These are phyloP conservation scores for Gonatopus flavifemur DNA, from an alignment of 1,140 invertebrate genomes.

Conservation along the genomic window DNA sequence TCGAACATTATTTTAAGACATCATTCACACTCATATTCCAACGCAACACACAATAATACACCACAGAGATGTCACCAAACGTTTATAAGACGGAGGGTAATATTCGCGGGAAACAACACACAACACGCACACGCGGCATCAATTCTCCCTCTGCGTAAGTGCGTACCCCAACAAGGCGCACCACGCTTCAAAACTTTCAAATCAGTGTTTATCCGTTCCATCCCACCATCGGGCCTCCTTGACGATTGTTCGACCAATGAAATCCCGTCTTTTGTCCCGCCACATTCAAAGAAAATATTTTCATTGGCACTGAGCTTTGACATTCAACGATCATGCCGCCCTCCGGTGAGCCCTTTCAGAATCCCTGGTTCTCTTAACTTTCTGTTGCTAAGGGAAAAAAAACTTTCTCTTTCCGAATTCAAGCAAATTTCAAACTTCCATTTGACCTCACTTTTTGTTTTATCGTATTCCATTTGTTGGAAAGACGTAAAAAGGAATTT, in stretches of 20 bases:
- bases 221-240: slow-evolving; percentile 18
- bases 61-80: not conserved
- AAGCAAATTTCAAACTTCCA: too few relatives aligned
- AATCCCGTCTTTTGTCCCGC: slow-evolving; percentile 32
- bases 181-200: slow-evolving; percentile 29
- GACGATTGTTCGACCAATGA: slow-evolving; percentile 26
- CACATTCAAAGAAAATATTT: too few relatives aligned
- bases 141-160: slow-evolving; percentile 19
- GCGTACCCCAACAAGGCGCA: slow-evolving; percentile 3
- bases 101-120: slow-evolving; percentile 18
- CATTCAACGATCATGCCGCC: too few relatives aligned
- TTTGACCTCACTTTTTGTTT: too few relatives aligned
- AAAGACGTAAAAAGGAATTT: too few relatives aligned
- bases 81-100: slow-evolving; percentile 17
- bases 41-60: not conserved
- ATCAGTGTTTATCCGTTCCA: slow-evolving; percentile 22
- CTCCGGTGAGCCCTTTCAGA: slow-evolving; percentile 5
- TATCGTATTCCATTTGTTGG: too few relatives aligned
- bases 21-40: slow-evolving; percentile 1
- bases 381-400: slow-evolving; percentile 39
- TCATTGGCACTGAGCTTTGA: too few relatives aligned
- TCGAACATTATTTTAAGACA: slow-evolving; percentile 6
- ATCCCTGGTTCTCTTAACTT: slow-evolving; percentile 13
- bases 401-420: slow-evolving; percentile 16
- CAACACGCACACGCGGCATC: slow-evolving; percentile 26